Base-by-base conservation (phyloP, 2,888 invertebrate genomes). In the Melanostoma scalare region DNA sequence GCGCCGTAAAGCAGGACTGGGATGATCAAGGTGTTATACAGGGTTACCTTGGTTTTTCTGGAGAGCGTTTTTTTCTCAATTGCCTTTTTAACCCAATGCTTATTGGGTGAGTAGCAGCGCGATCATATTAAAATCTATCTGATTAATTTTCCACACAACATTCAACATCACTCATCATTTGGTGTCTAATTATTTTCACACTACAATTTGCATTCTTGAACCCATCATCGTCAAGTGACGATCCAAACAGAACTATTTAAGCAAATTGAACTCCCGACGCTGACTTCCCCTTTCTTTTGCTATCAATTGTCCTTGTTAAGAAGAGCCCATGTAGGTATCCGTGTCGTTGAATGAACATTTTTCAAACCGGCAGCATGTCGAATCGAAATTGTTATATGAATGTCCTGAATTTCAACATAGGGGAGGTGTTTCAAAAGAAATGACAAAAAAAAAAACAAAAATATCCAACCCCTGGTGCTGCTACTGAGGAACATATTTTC, bases 331-430 rank as follows among this genome's bases (percentile, higher is more conserved):
- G 20, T 20, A 20, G 20, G 20, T 42, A n/a, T 8, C 42, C 3
- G 6, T 42, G 68, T 65, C 44, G 31, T 36, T n/a, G 50, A 67
- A 60, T 81, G 55, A 53, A 72, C 48, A 61, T 60, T 61, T 81
- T 35, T 42, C n/a, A 58, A 60, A 53, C 10, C 71, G 65, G 60
- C 75, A 81, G 71, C 76, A 76, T 67, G 58, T 67, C 71, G 60
- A 81, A 81, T 81, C 36, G 33, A 48, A 67, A 53, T 75, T 71
- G 58, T 75, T 20, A 48, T 69, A 67, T 67, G 72, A 60, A 72
- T 72, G 60, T 72, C 53, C 63, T 52, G 35, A 38, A 33, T 44
- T 53, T 63, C 56, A 52, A 3, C 58, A 77, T 55, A 72, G 63
- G 58, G 65, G 53, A 80, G 75, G 80, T 75, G 71, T 75, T 40